phyloP scores from a whole-genome alignment of 2,888 invertebrate species.

The Dascillus cervinus region DNA sequence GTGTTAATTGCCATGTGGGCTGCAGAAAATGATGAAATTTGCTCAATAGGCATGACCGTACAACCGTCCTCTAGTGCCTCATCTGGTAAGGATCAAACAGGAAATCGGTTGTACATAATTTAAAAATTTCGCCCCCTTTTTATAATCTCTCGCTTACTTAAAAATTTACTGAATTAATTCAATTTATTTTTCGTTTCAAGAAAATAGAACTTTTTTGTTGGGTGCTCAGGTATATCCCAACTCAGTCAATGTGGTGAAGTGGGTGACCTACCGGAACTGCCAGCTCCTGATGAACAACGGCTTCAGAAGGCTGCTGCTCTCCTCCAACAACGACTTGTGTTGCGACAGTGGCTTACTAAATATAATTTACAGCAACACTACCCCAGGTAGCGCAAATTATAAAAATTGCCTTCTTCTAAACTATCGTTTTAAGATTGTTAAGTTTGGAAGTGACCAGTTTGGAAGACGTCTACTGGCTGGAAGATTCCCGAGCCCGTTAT shows the following conservation, averaged over 20 bases:
- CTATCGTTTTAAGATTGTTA: conserved; percentile 48
- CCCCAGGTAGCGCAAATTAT: conserved; percentile 48
- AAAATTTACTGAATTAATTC: too few species aligned
- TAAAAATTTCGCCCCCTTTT: too few species aligned
- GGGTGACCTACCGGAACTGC: conserved; percentile 73
- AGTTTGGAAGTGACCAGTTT: conserved; percentile 77
- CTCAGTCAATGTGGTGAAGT: conserved; percentile 73
- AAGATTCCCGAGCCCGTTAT: conserved; percentile 70
- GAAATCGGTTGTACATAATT: not conserved
- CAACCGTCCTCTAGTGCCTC: conserved; percentile 65
- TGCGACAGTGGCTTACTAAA: conserved; percentile 77
- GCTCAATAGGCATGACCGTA: conserved; percentile 78
- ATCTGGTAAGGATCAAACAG: conserved; percentile 68
- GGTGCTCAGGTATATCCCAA: conserved; percentile 80
- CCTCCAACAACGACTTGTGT: conserved; percentile 74
- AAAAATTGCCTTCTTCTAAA: not conserved
- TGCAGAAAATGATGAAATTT: conserved; percentile 67
- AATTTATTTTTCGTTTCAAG: too few species aligned
- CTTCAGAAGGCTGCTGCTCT: conserved; percentile 73
- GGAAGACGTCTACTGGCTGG: conserved; percentile 86
- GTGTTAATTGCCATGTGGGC: conserved; percentile 50
- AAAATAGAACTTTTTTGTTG: too few species aligned
- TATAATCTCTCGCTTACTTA: too few species aligned
- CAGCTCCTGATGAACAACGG: conserved; percentile 75
- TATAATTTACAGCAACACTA: conserved; percentile 67